Evolutionary conservation across 2,113 vertebrate species (phyloP).

Genomic region (Edolisoma coerulescens): DNA sequence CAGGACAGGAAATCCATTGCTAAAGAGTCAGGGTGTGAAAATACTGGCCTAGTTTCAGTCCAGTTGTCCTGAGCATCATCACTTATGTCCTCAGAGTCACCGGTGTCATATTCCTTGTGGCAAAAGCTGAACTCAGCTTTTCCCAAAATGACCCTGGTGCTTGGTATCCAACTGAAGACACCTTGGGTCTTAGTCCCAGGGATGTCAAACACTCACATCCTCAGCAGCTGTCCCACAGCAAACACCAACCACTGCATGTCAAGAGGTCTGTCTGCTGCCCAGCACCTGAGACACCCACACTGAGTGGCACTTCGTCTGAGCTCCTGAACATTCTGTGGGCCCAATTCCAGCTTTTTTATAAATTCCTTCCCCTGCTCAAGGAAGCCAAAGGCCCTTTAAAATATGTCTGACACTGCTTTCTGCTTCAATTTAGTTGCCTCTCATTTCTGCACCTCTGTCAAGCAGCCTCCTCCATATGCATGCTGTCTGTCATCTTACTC

Average conservation of each 20-base stretch:
- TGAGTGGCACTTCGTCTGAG: neutral
- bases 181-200: neutral
- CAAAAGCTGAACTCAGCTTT: neutral
- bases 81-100: neutral
- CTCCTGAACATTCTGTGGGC: neutral
- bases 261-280: too few relatives aligned
- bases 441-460: slow-evolving; percentile 66
- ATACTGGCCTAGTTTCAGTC: neutral
- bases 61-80: neutral
- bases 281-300: neutral
- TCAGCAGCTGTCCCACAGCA: neutral
- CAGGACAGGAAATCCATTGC: neutral
- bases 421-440: slow-evolving; percentile 54
- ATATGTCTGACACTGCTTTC: slow-evolving; percentile 20
- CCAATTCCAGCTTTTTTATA: neutral
- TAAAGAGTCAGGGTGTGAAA: neutral
- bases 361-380: neutral
- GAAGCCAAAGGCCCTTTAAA: slow-evolving; percentile 28
- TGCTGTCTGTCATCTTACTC: slow-evolving; percentile 67
- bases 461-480: slow-evolving; percentile 62
- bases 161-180: neutral
- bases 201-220: neutral
- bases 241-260: accelerated
- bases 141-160: neutral
- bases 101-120: neutral